Base-by-base conservation (phyloP, 2,113 vertebrate species). In the Plestiodon gilberti region DNA sequence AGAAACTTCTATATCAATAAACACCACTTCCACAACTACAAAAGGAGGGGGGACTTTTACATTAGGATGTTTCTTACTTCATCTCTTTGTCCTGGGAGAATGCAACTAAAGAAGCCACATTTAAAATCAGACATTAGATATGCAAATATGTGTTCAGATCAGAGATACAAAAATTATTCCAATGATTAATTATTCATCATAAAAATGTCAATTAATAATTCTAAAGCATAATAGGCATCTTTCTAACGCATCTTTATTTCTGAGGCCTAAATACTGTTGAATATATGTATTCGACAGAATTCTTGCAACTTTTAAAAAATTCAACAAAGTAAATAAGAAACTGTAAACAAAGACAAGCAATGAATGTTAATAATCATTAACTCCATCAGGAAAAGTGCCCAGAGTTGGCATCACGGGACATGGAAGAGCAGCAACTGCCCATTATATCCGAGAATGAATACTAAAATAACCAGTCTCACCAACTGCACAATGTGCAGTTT, bases 171-270 rank as follows among this genome's bases (percentile, higher is more conserved):
- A 98, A 98, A 98, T 99, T 98, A 98, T 99, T 98, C 98, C 98
- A 98, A 98, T 97, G 97, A 99, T 99, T 98, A 98, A 99, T 98
- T 98, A 99, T 99, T 99, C 97, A 99, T 97, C 95, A 96, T 97
- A 98, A 97, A 96, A 97, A 97, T 96, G 97, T 98, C 98, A 98
- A 98, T 99, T 98, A 98, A 99, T 99, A 96, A 98, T 98, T 98
- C 97, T 95, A 94, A 96, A 95, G 94, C 97, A 97, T 96, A 97
- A 98, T 98, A 97, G 97, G 95, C 96, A 94, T 97, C 94, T 95
- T 97, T 96, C 96, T 95, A 97, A 96, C 93, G 94, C 90, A 94
- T 96, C 95, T 96, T 95, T 96, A 97, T 97, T 96, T 96, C 96
- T 95, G 96, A 96, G 95, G 93, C 94, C 95, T 96, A 97, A 95